Conservation (phyloP, 2,797 vertebrate species). For the Momotus momota region DNA sequence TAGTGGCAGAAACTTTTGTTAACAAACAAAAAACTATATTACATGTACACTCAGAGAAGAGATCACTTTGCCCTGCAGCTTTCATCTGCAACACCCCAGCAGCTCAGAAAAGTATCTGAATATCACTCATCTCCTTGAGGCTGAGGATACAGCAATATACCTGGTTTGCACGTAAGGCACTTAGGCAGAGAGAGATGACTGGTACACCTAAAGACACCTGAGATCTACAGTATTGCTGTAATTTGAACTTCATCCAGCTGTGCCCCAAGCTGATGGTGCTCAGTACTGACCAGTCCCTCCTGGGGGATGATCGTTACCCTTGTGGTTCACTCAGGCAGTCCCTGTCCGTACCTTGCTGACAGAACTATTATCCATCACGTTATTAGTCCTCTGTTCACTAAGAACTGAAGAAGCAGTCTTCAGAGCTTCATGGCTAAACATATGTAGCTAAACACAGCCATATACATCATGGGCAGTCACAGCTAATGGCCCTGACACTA, state of each 20-base stretch:
- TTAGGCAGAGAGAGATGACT: not conserved
- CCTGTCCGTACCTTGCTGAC: not conserved
- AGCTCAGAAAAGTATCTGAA: not conserved
- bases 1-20: not conserved
- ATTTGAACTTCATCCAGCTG: not conserved
- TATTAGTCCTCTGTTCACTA: not conserved
- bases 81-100: not conserved
- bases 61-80: not conserved
- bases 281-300: not conserved
- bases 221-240: not conserved
- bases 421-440: too few relatives aligned
- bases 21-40: not conserved
- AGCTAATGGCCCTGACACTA: not conserved
- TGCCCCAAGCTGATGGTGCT: not conserved
- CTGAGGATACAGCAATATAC: not conserved
- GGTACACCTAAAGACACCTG: not conserved
- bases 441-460: not conserved
- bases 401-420: not conserved
- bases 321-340: fast-evolving
- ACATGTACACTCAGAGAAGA: not conserved
- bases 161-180: not conserved
- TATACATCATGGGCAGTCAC: not conserved
- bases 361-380: not conserved
- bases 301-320: not conserved
- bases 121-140: not conserved